These are phyloP conservation scores for Cariama cristata DNA, from an alignment of 2,113 vertebrate genomes.

Conservation along the genomic window DNA sequence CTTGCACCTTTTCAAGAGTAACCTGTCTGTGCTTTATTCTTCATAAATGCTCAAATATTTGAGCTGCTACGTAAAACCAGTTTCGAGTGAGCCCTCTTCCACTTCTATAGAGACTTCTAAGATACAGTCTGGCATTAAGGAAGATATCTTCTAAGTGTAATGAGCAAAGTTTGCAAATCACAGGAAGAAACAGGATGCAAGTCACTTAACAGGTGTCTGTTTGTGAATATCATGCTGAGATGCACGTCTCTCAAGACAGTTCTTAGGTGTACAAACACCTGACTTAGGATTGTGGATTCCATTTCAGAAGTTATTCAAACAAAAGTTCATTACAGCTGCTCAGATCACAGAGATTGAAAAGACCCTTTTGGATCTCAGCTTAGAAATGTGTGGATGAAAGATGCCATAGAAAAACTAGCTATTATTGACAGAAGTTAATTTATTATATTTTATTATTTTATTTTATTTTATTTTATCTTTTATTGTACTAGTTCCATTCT, in stretches of 20 bases:
- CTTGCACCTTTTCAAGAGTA: background rate
- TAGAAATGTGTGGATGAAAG: background rate
- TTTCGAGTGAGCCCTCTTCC: background rate
- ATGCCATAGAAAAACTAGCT: background rate
- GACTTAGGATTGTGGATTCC: background rate
- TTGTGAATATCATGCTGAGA: background rate
- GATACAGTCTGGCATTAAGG: background rate
- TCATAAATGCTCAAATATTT: background rate
- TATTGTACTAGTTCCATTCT: background rate
- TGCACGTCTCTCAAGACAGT: background rate
- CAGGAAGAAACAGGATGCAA: background rate
- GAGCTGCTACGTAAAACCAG: background rate
- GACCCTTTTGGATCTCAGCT: background rate
- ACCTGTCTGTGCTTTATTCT: background rate
- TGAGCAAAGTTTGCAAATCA: background rate
- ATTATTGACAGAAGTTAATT: background rate
- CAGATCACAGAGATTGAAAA: background rate
- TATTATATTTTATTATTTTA: background rate
- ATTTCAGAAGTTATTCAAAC: background rate
- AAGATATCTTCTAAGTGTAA: background rate
- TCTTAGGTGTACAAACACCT: background rate
- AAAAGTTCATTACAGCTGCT: background rate
- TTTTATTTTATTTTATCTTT: background rate
- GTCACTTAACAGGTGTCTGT: background rate
- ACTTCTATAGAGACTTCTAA: background rate